Conservation (phyloP, 1,140 invertebrate genomes). For the Scaptodrosophila lebanonensis region DNA sequence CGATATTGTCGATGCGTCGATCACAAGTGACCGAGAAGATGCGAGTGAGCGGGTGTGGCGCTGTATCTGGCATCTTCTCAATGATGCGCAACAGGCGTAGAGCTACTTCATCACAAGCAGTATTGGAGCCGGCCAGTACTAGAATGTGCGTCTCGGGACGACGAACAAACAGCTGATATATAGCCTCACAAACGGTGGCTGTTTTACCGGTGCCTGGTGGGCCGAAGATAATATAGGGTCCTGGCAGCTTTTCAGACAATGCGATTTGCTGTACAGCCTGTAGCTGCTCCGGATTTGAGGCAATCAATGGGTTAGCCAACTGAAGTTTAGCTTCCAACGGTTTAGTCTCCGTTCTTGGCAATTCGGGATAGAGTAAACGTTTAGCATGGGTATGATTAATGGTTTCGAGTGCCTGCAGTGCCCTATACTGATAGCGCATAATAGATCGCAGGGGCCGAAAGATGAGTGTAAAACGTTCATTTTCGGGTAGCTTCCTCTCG, state of each 20-base stretch:
- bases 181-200: slow-evolving; percentile 86
- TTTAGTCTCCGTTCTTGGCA: neutral
- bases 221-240: slow-evolving; percentile 88
- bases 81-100: slow-evolving; percentile 78
- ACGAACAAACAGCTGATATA: slow-evolving; percentile 78
- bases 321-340: slow-evolving; percentile 8
- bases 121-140: slow-evolving; percentile 86
- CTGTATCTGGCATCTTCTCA: slow-evolving; percentile 50
- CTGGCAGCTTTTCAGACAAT: slow-evolving; percentile 79
- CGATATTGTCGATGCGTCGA: slow-evolving; percentile 68
- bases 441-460: slow-evolving; percentile 55
- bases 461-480: slow-evolving; percentile 47
- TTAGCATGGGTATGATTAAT: slow-evolving; percentile 24
- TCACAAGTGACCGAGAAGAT: slow-evolving; percentile 78
- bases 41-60: slow-evolving; percentile 59
- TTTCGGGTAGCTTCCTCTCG: slow-evolving; percentile 47
- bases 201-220: slow-evolving; percentile 90
- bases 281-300: slow-evolving; percentile 81
- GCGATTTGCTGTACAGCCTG: slow-evolving; percentile 83
- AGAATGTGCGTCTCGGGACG: slow-evolving; percentile 79
- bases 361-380: slow-evolving; percentile 53
- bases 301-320: slow-evolving; percentile 32
- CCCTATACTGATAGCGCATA: slow-evolving; percentile 64
- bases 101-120: slow-evolving; percentile 86
- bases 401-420: slow-evolving; percentile 40